Base-by-base conservation (phyloP, 2,888 invertebrate species). In the Cactoblastis cactorum region DNA sequence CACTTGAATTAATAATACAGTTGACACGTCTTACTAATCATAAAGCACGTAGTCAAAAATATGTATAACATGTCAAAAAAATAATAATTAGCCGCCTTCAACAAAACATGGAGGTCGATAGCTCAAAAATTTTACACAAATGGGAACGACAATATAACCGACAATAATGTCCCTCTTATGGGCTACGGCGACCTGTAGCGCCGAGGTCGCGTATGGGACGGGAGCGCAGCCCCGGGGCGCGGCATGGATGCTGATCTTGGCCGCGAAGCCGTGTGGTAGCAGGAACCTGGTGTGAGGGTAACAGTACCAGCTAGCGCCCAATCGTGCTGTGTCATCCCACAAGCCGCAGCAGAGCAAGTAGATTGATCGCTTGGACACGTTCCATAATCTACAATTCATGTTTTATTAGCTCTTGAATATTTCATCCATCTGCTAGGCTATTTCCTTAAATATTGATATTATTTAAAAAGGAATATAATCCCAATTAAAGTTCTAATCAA, bases 291-390 rank as follows among this genome's bases (percentile, higher is more conserved):
- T 82, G n/a, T 65, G 72, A 2, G 84, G 84, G 15, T 58, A 70
- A 53, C 73, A 74, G 14, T 54, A 39, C 83, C 83, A 86, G 37
- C 69, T 69, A 0, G 83, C 83, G 0, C 82, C 82, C 3, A 74
- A 59, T 1, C 71, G 65, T 1, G 72, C 75, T 0, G 55, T 63
- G 0, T 74, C 77, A 18, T 74, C 63, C 77, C 79, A 82, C 2
- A 86, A 50, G 0, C 80, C 79, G 53, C 77, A 77, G 53, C 67
- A 74, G 17, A 74, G 67, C 14, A 84, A 49, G 56, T 80, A 81
- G 43, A 86, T 69, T 2, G 75, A 63, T 6, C 69, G 74, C 0
- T 60, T 12, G 28, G 69, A 67, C 8, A 63, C 55, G 52, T 86
- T 87, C 67, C 67, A 67, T 28, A 86, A 57, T 53, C 85, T 85